These are phyloP conservation scores for Drosophila cognata DNA, from an alignment of 2,888 invertebrate species.

Conservation along the genomic window DNA sequence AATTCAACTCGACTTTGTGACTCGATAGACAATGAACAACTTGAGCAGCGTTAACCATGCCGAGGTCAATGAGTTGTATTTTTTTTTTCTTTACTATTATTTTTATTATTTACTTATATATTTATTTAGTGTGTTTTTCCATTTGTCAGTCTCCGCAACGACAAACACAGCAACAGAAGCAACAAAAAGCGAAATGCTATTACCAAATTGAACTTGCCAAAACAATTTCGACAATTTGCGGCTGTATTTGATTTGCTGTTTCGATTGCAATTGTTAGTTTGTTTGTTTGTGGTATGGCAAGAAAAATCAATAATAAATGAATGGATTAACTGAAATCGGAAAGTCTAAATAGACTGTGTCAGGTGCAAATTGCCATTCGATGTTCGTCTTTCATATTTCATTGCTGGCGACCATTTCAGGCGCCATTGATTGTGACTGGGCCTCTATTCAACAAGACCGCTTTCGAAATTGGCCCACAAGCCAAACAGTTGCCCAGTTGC, in stretches of 20 bases:
- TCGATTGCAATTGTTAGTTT: constrained; percentile 11
- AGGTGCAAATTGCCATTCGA: constrained; percentile 69
- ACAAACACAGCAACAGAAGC: not conserved
- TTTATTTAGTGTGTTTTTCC: constrained; percentile 2
- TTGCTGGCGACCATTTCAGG: not conserved
- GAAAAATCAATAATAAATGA: not conserved
- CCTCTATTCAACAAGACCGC: not conserved
- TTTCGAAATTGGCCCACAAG: not conserved
- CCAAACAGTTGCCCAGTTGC: not conserved
- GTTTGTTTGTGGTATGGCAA: not conserved
- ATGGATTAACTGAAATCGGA: constrained; percentile 28
- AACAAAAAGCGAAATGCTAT: constrained; percentile 23
- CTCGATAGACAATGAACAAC: constrained; percentile 24
- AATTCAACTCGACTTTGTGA: constrained; percentile 20
- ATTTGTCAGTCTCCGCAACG: not conserved
- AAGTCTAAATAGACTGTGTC: constrained; percentile 49
- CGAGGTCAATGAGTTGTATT: constrained; percentile 42
- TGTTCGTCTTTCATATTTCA: constrained; percentile 14
- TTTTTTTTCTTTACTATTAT: not conserved
- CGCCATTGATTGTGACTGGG: not conserved
- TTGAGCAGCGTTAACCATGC: constrained; percentile 33
- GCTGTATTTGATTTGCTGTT: constrained; percentile 19
- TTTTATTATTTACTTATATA: not conserved
- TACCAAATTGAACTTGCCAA: constrained; percentile 35
- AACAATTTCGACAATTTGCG: constrained; percentile 28